A percentile compares a stretch with the other conserved stretches of the same genome.
Conservation (phyloP, 1,140 invertebrate species). For the Samia ricini region DNA sequence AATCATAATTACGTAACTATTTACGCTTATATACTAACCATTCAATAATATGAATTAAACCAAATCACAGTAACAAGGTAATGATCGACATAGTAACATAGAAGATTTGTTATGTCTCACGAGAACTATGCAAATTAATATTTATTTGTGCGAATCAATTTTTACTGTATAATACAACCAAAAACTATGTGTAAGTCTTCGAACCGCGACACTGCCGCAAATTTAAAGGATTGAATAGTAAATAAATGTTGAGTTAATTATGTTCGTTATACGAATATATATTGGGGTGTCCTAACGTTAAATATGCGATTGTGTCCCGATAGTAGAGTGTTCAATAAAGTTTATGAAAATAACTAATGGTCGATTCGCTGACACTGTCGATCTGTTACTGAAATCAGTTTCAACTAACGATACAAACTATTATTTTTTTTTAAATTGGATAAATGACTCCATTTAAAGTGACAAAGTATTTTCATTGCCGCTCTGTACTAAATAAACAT, state of each 20-base stretch:
- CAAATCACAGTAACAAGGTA: slow-evolving; percentile 75
- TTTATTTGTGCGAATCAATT: slow-evolving; percentile 42
- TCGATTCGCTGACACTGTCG: neutral
- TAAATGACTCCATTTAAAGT: neutral
- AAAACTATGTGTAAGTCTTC: too few species aligned
- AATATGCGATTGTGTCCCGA: too few species aligned
- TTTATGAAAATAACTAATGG: neutral
- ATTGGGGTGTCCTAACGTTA: too few species aligned
- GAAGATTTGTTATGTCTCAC: slow-evolving; percentile 45
- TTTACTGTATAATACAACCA: too few species aligned
- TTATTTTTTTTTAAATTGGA: too few species aligned
- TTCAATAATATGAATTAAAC: slow-evolving; percentile 58
- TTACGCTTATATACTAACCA: slow-evolving; percentile 28
- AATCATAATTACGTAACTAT: slow-evolving; percentile 55
- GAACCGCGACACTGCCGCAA: too few species aligned
- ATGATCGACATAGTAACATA: slow-evolving; percentile 49
- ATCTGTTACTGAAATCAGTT: neutral
- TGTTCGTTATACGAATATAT: too few species aligned
- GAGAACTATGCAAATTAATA: slow-evolving; percentile 24
- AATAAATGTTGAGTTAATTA: too few species aligned
- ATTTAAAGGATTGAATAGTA: too few species aligned
- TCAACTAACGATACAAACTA: neutral
- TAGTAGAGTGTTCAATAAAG: neutral
- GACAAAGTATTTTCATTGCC: neutral
- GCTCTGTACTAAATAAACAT: neutral